These are phyloP conservation scores for Campoletis sonorensis DNA, from an alignment of 1,140 invertebrate genomes.

Conservation along the genomic window DNA sequence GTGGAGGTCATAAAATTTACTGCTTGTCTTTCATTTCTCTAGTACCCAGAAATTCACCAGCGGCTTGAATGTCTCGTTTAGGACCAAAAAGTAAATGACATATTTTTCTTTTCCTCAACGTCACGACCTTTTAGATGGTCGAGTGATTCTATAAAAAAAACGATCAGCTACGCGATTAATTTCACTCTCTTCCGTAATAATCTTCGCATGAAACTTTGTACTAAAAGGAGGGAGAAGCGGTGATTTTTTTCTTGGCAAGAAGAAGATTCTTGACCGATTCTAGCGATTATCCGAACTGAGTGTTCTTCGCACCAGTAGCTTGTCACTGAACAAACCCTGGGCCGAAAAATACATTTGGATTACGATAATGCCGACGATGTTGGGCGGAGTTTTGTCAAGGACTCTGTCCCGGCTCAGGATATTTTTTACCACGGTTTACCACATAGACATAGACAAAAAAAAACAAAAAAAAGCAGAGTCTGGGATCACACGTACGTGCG, in stretches of 20 bases:
- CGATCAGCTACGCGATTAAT: too few relatives aligned
- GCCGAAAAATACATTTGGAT: background rate
- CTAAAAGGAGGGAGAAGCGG: too few relatives aligned
- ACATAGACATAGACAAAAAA: background rate
- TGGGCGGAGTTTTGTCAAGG: background rate
- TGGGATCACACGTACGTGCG: too few relatives aligned
- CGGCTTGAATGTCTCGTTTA: too few relatives aligned
- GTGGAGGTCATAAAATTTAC: constrained; percentile 16
- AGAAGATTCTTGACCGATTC: background rate
- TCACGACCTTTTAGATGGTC: too few relatives aligned
- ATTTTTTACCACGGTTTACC: background rate
- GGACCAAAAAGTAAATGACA: too few relatives aligned
- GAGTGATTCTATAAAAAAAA: too few relatives aligned
- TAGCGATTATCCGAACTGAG: background rate
- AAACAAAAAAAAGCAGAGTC: background rate
- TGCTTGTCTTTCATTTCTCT: background rate
- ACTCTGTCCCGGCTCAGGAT: background rate
- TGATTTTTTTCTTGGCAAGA: too few relatives aligned
- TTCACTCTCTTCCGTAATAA: too few relatives aligned
- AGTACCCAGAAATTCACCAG: background rate
- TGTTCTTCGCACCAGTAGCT: background rate
- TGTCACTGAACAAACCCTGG: too few relatives aligned
- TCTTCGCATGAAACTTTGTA: too few relatives aligned
- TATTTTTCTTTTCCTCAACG: too few relatives aligned
- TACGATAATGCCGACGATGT: background rate